Evolutionary conservation across 2,888 invertebrate genomes (phyloP), one percentile per base, ranked within the genome.

Genomic region (Pelosia muscerda): DNA sequence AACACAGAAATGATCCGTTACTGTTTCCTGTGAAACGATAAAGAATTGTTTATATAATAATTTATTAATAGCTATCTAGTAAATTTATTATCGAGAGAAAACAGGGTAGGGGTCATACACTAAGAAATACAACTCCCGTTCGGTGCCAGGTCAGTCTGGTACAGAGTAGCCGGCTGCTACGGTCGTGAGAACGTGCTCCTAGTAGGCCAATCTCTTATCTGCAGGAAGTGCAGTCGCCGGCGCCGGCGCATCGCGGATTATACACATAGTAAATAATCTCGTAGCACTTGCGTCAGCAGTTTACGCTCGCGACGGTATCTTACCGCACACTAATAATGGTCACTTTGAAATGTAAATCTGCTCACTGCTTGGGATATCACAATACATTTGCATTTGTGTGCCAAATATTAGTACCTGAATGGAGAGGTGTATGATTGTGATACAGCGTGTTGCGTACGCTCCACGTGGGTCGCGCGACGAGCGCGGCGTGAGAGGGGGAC

Each of bases 141-240:
- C 57, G 42, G 26, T 66, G 49, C 28, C 15, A 26, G 63, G n/a
- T 63, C 38, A 31, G 68, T 69, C 22, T 49, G 22, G 38, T 60
- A 58, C 61, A 53, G 72, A 63, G 63, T 66, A 65, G 69, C 68
- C 66, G 67, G 73, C 72, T 76, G 74, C 77, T 69, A 74, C 75
- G 80, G 84, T 84, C 86, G 84, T 86, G 90, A 89, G 89, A 91
- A 89, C 84, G 82, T 86, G 84, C 83, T 79, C 76, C 77, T 78
- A 86, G 85, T 87, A 84, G 84, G 84, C 86, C 80, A 85, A 84
- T 86, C 88, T 93, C 88, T 93, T 94, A 94, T 94, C 93, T 87
- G 82, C 92, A 93, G 94, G 94, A 94, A 93, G 88, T 85, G 83
- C 81, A 84, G 86, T 84, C 84, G 88, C 85, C 87, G 88, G 88